Percentiles rank a stretch among this genome's conserved stretches.
Evolutionary conservation across 2,113 vertebrate species (phyloP).

Genomic region (Mesembrinibis cayennensis): DNA sequence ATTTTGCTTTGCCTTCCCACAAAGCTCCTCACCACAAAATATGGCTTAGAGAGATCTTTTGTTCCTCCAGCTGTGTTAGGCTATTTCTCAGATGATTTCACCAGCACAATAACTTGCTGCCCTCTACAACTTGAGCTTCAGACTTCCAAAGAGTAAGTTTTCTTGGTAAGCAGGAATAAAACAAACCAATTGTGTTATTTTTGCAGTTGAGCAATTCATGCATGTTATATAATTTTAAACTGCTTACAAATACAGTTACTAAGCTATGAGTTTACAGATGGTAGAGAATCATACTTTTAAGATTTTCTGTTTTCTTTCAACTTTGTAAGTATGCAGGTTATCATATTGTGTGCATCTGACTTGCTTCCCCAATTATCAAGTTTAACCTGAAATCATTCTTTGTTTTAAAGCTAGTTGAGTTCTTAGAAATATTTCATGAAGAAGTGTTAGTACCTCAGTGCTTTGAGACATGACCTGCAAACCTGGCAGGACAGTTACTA

Average conservation of each 20-base stretch:
- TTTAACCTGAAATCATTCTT: neutral
- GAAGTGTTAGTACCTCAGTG: neutral
- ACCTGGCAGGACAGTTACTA: neutral
- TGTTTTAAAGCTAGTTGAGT: neutral
- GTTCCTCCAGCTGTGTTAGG: slow-evolving; percentile 21
- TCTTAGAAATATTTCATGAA: neutral
- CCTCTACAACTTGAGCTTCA: slow-evolving; percentile 2
- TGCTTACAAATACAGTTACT: neutral
- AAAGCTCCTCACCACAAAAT: slow-evolving; percentile 56
- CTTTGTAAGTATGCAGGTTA: neutral
- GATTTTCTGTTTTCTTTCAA: neutral
- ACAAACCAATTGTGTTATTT: neutral
- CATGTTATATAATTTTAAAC: neutral
- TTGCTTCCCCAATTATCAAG: neutral
- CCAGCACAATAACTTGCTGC: slow-evolving; percentile 2
- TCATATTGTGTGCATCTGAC: neutral
- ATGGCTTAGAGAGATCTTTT: slow-evolving; percentile 32
- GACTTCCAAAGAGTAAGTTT: slow-evolving; percentile 30
- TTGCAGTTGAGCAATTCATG: neutral
- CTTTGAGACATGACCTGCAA: neutral
- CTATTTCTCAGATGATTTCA: slow-evolving; percentile 44
- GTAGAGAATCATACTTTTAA: neutral
- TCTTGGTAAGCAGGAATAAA: slow-evolving; percentile 10
- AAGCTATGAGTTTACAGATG: neutral
- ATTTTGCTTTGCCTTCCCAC: slow-evolving; percentile 44